Evolutionary conservation across 1,140 invertebrate species (phyloP).

Genomic region (Argopecten irradians): DNA sequence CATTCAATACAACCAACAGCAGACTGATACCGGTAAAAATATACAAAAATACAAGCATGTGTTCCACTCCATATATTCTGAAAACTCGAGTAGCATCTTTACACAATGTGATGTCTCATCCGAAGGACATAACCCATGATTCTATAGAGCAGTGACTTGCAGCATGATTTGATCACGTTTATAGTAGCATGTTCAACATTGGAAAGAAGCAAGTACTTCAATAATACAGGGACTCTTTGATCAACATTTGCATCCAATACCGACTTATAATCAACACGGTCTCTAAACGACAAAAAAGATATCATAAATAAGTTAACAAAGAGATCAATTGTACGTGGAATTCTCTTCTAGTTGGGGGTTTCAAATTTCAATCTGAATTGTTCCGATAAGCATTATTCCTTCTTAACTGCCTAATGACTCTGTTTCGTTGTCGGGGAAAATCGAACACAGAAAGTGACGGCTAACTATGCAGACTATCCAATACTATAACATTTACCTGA

Average conservation of each 20-base stretch:
- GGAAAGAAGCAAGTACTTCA: no score
- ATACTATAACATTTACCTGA: no score
- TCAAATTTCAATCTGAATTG: background rate
- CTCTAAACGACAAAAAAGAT: background rate
- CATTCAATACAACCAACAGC: no score
- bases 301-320: conserved; percentile 2
- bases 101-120: no score
- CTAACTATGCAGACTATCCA: background rate
- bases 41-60: no score
- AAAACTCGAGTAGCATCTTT: no score
- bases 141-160: no score
- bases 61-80: no score
- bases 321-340: background rate
- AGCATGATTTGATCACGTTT: background rate
- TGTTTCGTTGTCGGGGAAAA: background rate
- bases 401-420: background rate
- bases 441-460: background rate
- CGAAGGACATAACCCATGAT: no score
- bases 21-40: no score
- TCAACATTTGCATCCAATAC: conserved; percentile 5
- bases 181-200: no score
- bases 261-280: background rate
- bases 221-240: background rate
- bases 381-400: background rate
- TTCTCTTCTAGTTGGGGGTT: background rate